Evolutionary conservation across 2,797 vertebrate genomes (phyloP).

Genomic region (Aphelocoma californica): DNA sequence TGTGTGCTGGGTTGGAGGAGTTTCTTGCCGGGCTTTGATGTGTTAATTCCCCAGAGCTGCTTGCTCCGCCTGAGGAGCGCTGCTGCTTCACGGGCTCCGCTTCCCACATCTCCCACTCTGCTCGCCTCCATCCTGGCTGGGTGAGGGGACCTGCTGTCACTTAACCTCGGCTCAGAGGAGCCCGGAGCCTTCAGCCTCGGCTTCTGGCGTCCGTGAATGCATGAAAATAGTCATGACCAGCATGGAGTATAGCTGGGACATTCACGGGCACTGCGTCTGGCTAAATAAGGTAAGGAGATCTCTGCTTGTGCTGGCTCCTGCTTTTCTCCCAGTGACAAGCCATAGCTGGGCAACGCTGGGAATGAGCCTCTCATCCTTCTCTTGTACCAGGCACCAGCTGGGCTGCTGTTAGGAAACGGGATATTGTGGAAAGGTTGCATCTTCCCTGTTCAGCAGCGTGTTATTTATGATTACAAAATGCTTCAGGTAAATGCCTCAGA

Average conservation of each 20-base stretch:
- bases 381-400: not conserved
- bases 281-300: conserved; percentile 66
- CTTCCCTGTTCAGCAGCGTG: not conserved
- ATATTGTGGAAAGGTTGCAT: not conserved
- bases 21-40: conserved; percentile 55
- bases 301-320: not conserved
- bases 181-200: not conserved
- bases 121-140: not conserved
- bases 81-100: not conserved
- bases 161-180: not conserved
- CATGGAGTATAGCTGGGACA: conserved; percentile 65
- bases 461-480: not conserved
- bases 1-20: not conserved
- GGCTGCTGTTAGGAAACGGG: not conserved
- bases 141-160: not conserved
- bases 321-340: not conserved
- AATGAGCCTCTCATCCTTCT: not conserved
- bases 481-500: conserved; percentile 3
- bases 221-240: not conserved
- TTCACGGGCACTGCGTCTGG: conserved; percentile 53
- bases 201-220: not conserved
- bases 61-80: conserved; percentile 25
- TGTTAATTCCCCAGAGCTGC: conserved; percentile 53
- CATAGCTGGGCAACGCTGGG: not conserved
- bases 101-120: not conserved